Percentiles rank a stretch among this genome's conserved stretches.
phyloP scores from a whole-genome alignment of 2,113 vertebrate genomes.

The Ceyx cyanopectus region DNA sequence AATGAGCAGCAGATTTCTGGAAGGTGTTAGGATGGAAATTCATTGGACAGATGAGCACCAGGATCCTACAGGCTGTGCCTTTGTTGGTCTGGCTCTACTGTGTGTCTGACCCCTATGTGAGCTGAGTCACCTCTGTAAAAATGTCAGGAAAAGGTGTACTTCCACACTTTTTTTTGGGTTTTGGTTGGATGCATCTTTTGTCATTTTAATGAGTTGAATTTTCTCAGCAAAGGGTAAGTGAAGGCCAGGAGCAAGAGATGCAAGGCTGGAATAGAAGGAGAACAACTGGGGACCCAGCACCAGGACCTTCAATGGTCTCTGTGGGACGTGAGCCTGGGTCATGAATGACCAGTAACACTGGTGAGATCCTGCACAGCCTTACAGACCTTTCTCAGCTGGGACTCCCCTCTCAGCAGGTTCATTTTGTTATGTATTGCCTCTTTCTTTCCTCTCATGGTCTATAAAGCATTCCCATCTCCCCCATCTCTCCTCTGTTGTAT shows the following conservation, averaged over 20 bases:
- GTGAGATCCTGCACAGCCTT: not conserved
- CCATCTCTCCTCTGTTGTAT: not conserved
- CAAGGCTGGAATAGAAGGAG: not conserved
- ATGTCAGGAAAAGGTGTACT: not conserved
- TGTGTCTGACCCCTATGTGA: rapidly evolving
- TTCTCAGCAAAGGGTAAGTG: not conserved
- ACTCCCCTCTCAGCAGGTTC: rapidly evolving
- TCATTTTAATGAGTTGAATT: not conserved
- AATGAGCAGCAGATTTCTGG: not conserved
- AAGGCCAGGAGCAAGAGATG: not conserved
- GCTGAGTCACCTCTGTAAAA: not conserved
- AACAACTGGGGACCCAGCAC: not conserved
- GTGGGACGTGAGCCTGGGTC: not conserved
- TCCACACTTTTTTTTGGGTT: not conserved
- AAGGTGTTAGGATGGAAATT: not conserved
- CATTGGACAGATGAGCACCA: not conserved
- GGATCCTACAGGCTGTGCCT: not conserved
- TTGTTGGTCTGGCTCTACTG: not conserved
- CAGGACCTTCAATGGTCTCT: not conserved
- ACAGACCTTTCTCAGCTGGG: not conserved
- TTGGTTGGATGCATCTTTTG: not conserved
- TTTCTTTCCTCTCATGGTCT: not conserved
- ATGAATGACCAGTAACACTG: not conserved
- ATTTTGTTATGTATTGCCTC: not conserved
- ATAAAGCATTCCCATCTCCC: not conserved